Percentiles rank a stretch among this genome's conserved stretches.
Conservation (phyloP, 2,113 vertebrate species). For the Argyrosomus japonicus region DNA sequence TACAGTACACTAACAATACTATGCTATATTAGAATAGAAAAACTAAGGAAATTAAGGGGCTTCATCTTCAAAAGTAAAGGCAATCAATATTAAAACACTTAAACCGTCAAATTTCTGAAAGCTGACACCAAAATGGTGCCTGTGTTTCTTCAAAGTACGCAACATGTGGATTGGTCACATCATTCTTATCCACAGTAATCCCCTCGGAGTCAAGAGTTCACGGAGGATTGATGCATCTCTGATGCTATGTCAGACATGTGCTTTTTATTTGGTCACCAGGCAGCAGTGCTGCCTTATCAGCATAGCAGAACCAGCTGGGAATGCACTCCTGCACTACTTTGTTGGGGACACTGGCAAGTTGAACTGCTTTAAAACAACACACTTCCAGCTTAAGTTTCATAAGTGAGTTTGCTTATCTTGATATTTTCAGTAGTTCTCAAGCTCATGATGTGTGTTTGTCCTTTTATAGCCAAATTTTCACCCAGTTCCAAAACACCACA, state of each 20-base stretch:
- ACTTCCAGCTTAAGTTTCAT: slow-evolving; percentile 1
- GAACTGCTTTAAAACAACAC: slow-evolving; percentile 32
- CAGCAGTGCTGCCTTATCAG: slow-evolving; percentile 65
- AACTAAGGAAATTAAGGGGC: neutral
- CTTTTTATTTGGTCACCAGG: slow-evolving; percentile 76
- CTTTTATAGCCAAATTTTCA: neutral
- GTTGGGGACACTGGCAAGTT: slow-evolving; percentile 30
- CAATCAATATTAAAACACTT: neutral
- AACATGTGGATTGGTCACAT: slow-evolving; percentile 63
- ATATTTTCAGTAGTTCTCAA: slow-evolving; percentile 9
- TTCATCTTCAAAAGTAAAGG: neutral
- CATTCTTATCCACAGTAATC: slow-evolving; percentile 61
- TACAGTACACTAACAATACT: neutral
- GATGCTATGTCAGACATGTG: slow-evolving; percentile 75
- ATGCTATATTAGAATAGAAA: neutral
- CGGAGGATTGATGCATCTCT: slow-evolving; percentile 72
- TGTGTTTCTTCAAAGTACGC: slow-evolving; percentile 46
- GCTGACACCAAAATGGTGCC: slow-evolving; percentile 44
- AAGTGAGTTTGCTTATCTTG: neutral
- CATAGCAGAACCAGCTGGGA: slow-evolving; percentile 70
- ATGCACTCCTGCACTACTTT: slow-evolving; percentile 53
- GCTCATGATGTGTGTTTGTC: slow-evolving; percentile 2
- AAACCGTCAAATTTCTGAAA: slow-evolving; percentile 20
- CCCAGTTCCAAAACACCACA: neutral
- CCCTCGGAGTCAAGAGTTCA: slow-evolving; percentile 74